Evolutionary conservation across 2,888 invertebrate species (phyloP).

Genomic region (Melanostoma scalare): DNA sequence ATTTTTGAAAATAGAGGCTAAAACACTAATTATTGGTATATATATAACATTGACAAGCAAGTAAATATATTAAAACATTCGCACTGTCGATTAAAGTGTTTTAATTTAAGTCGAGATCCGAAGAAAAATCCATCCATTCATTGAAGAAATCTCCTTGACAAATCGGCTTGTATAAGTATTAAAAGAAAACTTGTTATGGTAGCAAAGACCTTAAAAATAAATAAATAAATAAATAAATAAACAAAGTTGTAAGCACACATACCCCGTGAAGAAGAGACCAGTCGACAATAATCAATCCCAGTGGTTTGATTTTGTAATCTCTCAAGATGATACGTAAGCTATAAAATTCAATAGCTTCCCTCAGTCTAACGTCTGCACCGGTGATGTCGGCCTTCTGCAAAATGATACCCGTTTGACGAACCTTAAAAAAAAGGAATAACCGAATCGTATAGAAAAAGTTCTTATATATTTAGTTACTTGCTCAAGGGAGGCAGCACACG

Average conservation of each 20-base stretch:
- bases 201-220: conserved; percentile 76
- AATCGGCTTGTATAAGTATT: conserved; percentile 80
- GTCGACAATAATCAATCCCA: conserved; percentile 78
- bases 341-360: conserved; percentile 77
- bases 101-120: no score
- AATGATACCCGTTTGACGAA: conserved; percentile 76
- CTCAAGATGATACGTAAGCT: conserved; percentile 75
- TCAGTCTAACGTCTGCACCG: conserved; percentile 77
- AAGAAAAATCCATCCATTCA: background rate
- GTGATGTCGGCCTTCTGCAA: conserved; percentile 76
- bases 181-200: conserved; percentile 79
- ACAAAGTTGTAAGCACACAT: conserved; percentile 1
- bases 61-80: no score
- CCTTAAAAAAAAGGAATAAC: conserved; percentile 53
- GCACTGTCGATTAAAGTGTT: no score
- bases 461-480: conserved; percentile 63
- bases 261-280: conserved; percentile 75
- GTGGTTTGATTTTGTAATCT: conserved; percentile 77
- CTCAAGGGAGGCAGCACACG: conserved; percentile 74
- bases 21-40: no score
- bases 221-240: conserved; percentile 5
- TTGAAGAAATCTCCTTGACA: conserved; percentile 79
- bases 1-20: no score
- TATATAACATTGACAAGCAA: no score
- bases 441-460: background rate